phyloP scores from a whole-genome alignment of 2,888 invertebrate species.

The Augochlorella aurata region DNA sequence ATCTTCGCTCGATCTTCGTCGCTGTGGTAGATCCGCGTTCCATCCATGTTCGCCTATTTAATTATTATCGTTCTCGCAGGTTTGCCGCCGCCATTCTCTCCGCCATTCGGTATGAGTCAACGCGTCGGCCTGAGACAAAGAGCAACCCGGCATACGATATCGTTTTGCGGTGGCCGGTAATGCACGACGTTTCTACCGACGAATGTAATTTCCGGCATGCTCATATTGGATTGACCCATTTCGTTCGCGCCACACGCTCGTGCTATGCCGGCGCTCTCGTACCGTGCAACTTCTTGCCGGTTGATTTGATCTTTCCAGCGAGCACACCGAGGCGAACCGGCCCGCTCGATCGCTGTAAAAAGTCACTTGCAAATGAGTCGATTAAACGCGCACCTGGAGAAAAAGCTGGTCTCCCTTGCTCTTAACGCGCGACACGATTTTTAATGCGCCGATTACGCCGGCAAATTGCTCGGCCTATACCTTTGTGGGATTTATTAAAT shows the following conservation, averaged over 20 bases:
- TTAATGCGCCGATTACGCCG: background rate
- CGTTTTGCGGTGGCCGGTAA: constrained; percentile 35
- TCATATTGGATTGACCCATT: constrained; percentile 35
- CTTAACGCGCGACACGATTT: background rate
- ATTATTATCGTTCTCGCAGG: constrained; percentile 43
- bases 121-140: constrained; percentile 47
- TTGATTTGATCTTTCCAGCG: constrained; percentile 15
- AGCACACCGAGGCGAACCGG: background rate
- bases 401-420: background rate
- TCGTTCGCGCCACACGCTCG: background rate
- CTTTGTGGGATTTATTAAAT: background rate
- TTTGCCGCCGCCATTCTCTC: constrained; percentile 22
- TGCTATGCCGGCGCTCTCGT: background rate
- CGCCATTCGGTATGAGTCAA: constrained; percentile 48
- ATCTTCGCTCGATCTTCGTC: constrained; percentile 31
- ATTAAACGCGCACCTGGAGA: background rate
- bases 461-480: background rate
- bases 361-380: background rate
- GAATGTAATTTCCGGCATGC: constrained; percentile 45
- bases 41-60: constrained; percentile 48
- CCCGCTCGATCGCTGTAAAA: background rate
- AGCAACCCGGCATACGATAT: constrained; percentile 24
- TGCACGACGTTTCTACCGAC: constrained; percentile 33
- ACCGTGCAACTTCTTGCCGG: background rate
- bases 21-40: constrained; percentile 15